A percentile compares a stretch with the other conserved stretches of the same genome.
These are phyloP conservation scores for Misgurnus anguillicaudatus DNA, from an alignment of 2,113 vertebrate species.

Conservation along the genomic window DNA sequence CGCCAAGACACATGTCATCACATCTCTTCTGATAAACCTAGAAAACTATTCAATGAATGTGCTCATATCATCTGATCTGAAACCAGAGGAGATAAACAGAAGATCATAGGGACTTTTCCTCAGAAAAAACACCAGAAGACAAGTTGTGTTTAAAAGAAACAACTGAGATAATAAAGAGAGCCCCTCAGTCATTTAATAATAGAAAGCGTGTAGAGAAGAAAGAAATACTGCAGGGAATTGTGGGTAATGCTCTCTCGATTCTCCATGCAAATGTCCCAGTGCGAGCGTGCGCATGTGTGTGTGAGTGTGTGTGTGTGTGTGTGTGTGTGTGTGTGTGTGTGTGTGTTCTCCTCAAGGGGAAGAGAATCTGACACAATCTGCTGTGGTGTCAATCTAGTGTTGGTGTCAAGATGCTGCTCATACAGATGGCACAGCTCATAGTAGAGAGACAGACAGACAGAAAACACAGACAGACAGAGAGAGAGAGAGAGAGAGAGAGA, in stretches of 20 bases:
- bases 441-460: not conserved
- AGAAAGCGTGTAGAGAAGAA: not conserved
- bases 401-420: conserved; percentile 33
- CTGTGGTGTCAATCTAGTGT: conserved; percentile 16
- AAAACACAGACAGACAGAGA: too few species aligned
- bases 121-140: too few species aligned
- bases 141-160: too few species aligned
- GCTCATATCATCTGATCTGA: too few species aligned
- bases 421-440: conserved; percentile 34
- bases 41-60: too few species aligned
- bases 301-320: conserved; percentile 29
- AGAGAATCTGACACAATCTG: conserved; percentile 23
- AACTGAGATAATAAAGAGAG: too few species aligned
- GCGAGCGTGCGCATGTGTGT: not conserved
- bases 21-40: not conserved
- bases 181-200: too few species aligned
- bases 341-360: conserved; percentile 1
- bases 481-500: too few species aligned
- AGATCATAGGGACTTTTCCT: too few species aligned
- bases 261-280: not conserved
- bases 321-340: conserved; percentile 23
- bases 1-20: not conserved
- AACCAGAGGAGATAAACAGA: too few species aligned
- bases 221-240: conserved; percentile 30
- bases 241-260: conserved; percentile 19